Base-by-base conservation (phyloP, 2,113 vertebrate genomes). In the Hirundichthys speculiger region DNA sequence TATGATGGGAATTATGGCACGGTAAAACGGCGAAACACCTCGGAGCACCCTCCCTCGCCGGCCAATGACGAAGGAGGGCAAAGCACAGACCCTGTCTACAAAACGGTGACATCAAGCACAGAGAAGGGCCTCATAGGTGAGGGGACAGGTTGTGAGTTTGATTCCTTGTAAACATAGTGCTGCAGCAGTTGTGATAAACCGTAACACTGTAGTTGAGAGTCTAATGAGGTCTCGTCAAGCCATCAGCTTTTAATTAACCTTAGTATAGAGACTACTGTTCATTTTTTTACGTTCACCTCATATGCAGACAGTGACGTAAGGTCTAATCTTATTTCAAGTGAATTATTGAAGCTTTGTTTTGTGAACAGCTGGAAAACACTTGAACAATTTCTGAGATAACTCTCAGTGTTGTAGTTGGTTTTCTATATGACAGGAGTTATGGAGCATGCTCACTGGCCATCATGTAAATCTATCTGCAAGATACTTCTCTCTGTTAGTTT, bases 121-220 rank as follows among this genome's bases (percentile, higher is more conserved):
- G 96, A 98, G 24, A 96, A 95, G 86, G 96, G 97, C 78, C 95
- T 99, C 56, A 98, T 98, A 93, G 97, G 97, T 99, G 93, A 93
- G 89, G 72, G 54, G 27, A 38, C 40, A 39, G 68, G 73, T 51
- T 61, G 73, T 34, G 5, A 51, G 62, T 79, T 78, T 57, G 71
- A 80, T 53, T 77, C 73, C 75, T 70, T 61, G 54, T 70, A 40
- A 73, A 42, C 34, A 22, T 55, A 40, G 46, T 40, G 50, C 18
- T 21, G 39, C 1, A 39, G 55, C 13, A 25, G 7, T 65, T 73
- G 75, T n/a, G n/a, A n/a, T n/a, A n/a, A 27, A 27, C 25, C 6
- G 25, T 6, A 27, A 6, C 30, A 9, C 30, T 34, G 30, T 34
- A 34, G 30, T 7, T 10, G 30, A n/a, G n/a, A n/a, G n/a, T n/a